These are phyloP conservation scores for Heliocidaris tuberculata DNA, from an alignment of 35 echinoderm and acorn worm species.

Conservation along the genomic window DNA sequence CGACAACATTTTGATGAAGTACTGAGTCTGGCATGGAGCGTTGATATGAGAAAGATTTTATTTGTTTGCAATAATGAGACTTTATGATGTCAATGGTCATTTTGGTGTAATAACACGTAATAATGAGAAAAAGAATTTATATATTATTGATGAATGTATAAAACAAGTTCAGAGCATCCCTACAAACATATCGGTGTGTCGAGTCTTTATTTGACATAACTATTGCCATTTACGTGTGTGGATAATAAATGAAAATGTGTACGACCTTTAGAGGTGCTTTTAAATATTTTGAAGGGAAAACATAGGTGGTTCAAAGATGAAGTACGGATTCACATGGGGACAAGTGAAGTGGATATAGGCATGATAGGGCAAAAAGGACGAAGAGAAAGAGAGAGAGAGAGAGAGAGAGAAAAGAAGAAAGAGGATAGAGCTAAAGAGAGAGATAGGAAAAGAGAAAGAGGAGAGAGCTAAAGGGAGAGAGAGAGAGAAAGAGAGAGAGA, in stretches of 20 bases:
- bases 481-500: background rate
- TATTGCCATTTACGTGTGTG: background rate
- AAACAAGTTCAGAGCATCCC: constrained; percentile 33
- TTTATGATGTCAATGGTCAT: background rate
- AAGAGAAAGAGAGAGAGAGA: background rate
- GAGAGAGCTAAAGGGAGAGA: background rate
- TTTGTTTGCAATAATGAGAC: background rate
- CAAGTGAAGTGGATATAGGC: background rate
- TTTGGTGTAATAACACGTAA: background rate
- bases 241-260: too few species aligned
- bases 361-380: background rate
- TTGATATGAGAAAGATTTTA: background rate
- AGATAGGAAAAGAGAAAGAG: background rate
- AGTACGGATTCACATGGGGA: too few species aligned
- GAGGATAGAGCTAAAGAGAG: background rate
- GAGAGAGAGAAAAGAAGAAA: background rate
- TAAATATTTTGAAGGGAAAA: background rate
- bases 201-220: background rate
- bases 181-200: background rate
- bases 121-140: constrained; percentile 1
- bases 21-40: background rate
- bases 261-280: too few species aligned
- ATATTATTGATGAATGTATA: constrained; percentile 26
- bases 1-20: background rate
- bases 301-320: background rate